Conservation (phyloP, 1,140 invertebrate genomes). For the Oedothorax gibbosus region DNA sequence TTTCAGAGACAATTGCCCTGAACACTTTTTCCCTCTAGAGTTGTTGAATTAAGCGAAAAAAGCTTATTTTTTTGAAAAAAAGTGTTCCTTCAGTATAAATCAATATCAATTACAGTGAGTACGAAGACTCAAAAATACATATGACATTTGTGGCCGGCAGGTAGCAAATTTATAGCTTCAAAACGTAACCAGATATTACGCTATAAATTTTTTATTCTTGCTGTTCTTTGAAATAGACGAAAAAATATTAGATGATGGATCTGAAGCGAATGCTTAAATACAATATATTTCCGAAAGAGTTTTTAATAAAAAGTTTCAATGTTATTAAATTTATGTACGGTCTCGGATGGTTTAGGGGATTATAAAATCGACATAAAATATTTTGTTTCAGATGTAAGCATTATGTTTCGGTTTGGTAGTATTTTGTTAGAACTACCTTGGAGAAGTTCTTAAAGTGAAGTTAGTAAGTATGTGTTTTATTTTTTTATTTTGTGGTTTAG, state of each 20-base stretch:
- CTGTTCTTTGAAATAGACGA: slow-evolving; percentile 1
- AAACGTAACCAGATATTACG: slow-evolving; percentile 29
- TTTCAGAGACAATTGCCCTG: too few relatives aligned
- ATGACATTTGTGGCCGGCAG: slow-evolving; percentile 1
- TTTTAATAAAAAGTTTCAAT: too few relatives aligned
- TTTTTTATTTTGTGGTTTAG: too few relatives aligned
- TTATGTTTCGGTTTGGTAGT: too few relatives aligned
- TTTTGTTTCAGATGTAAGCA: too few relatives aligned
- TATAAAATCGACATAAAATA: slow-evolving; percentile 38
- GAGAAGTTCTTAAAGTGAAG: too few relatives aligned
- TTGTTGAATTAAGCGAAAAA: too few relatives aligned
- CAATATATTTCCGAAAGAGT: too few relatives aligned
- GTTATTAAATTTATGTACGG: too few relatives aligned
- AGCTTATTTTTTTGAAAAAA: not conserved
- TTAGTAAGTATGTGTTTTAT: too few relatives aligned
- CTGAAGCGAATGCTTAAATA: not conserved
- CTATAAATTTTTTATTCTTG: slow-evolving; percentile 47
- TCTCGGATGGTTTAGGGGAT: not conserved
- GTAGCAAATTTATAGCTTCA: slow-evolving; percentile 28
- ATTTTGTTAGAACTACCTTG: too few relatives aligned
- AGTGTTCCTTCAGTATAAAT: slow-evolving; percentile 37
- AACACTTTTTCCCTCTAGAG: too few relatives aligned
- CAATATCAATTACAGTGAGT: slow-evolving; percentile 41
- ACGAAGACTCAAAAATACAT: slow-evolving; percentile 19
- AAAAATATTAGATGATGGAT: slow-evolving; percentile 9